A percentile compares a stretch with the other conserved stretches of the same genome.
These are phyloP conservation scores for Sturnus vulgaris DNA, from an alignment of 2,113 vertebrate genomes.

Conservation along the genomic window DNA sequence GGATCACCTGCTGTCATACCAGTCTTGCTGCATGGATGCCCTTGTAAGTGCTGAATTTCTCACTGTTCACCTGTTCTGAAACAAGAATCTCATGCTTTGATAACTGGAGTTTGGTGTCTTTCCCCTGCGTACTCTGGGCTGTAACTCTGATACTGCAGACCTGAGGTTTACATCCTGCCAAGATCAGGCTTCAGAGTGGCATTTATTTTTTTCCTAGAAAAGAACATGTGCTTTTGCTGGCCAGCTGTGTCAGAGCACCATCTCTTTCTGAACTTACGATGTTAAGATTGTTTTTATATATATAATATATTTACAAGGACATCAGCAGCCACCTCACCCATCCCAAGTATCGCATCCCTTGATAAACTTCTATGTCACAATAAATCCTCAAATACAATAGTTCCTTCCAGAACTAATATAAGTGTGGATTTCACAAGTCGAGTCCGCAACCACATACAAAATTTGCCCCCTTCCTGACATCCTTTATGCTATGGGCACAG, in stretches of 20 bases:
- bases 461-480: not conserved
- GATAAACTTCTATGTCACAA: not conserved
- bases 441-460: not conserved
- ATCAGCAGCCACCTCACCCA: not conserved
- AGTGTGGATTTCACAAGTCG: not conserved
- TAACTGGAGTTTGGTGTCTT: not conserved
- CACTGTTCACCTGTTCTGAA: not conserved
- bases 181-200: not conserved
- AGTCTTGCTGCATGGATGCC: not conserved
- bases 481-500: not conserved
- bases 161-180: not conserved
- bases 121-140: not conserved
- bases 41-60: not conserved
- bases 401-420: not conserved
- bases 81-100: rapidly evolving
- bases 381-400: not conserved
- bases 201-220: not conserved
- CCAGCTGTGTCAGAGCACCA: not conserved
- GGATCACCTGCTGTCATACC: not conserved
- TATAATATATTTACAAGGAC: not conserved
- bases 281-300: not conserved
- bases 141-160: not conserved
- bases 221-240: not conserved
- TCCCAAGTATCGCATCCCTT: not conserved
- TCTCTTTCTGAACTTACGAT: not conserved